Evolutionary conservation across 2,888 invertebrate genomes (phyloP).

Genomic region (Leucophenga maculata): DNA sequence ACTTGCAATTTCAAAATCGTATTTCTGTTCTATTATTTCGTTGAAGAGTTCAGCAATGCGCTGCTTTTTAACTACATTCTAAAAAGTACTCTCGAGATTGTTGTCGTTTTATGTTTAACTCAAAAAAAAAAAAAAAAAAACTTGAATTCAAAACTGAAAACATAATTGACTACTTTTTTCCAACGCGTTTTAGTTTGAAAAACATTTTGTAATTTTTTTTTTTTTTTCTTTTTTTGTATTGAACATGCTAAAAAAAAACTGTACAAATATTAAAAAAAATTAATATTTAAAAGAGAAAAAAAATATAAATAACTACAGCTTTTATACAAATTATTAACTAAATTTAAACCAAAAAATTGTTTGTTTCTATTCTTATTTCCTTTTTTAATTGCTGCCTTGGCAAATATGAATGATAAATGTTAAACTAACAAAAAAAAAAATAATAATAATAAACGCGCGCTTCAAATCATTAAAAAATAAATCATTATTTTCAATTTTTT

Average conservation of each 20-base stretch:
- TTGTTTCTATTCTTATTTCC: constrained; percentile 57
- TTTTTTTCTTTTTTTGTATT: neutral
- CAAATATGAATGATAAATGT: constrained; percentile 56
- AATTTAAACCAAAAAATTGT: constrained; percentile 12
- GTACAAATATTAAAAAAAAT: constrained; percentile 8
- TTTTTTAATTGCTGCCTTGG: constrained; percentile 62
- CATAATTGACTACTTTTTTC: constrained; percentile 4
- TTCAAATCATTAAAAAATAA: constrained; percentile 30
- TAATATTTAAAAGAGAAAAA: neutral
- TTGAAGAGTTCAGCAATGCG: constrained; percentile 28
- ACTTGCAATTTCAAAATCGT: constrained; percentile 37
- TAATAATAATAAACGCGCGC: constrained; percentile 27
- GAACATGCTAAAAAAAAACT: neutral
- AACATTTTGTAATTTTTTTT: neutral
- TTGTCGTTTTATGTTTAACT: constrained; percentile 24
- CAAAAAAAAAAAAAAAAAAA: constrained; percentile 17
- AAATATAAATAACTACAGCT: constrained; percentile 14
- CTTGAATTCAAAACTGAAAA: neutral
- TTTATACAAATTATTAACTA: constrained; percentile 20
- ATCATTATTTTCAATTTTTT: neutral
- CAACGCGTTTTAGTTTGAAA: neutral
- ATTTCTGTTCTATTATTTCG: constrained; percentile 28
- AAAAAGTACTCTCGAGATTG: neutral
- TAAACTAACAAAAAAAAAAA: constrained; percentile 35
- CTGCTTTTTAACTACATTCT: constrained; percentile 7